Percentiles rank a stretch among this genome's conserved stretches.
phyloP scores from a whole-genome alignment of 1,140 invertebrate species.

The Sinonovacula constricta region DNA sequence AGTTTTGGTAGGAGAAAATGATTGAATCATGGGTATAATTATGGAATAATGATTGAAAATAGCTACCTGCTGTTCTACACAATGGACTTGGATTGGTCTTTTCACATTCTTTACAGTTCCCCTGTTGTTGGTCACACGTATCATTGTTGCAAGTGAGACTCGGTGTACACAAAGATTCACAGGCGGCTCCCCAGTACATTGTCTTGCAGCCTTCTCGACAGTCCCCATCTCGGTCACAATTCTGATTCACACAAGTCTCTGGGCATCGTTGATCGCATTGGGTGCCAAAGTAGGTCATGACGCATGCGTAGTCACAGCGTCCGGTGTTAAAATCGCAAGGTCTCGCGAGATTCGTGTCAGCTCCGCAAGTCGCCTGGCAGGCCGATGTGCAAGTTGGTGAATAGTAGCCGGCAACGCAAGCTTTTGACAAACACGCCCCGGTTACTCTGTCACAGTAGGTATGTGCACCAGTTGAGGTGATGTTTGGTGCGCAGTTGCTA shows the following conservation, averaged over 20 bases:
- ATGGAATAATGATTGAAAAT: no score
- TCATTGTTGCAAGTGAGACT: constrained; percentile 11
- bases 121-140: constrained; percentile 7
- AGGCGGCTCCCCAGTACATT: constrained; percentile 32
- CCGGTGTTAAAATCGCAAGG: constrained; percentile 25
- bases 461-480: background rate
- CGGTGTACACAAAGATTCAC: background rate
- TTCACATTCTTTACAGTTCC: constrained; percentile 17
- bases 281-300: constrained; percentile 21
- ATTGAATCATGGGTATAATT: no score
- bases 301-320: constrained; percentile 5
- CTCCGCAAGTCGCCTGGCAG: constrained; percentile 4
- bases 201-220: constrained; percentile 18
- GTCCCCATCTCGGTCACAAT: constrained; percentile 19
- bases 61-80: constrained; percentile 36
- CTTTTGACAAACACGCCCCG: background rate
- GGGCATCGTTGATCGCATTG: background rate
- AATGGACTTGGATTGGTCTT: constrained; percentile 10
- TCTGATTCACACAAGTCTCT: constrained; percentile 8
- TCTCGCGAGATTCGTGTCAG: background rate
- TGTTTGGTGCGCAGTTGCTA: background rate
- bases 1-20: no score
- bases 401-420: constrained; percentile 6
- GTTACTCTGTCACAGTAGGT: background rate
- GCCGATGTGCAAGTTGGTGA: background rate